Evolutionary conservation across 2,113 vertebrate species (phyloP).

Genomic region (Microtus montanus): DNA sequence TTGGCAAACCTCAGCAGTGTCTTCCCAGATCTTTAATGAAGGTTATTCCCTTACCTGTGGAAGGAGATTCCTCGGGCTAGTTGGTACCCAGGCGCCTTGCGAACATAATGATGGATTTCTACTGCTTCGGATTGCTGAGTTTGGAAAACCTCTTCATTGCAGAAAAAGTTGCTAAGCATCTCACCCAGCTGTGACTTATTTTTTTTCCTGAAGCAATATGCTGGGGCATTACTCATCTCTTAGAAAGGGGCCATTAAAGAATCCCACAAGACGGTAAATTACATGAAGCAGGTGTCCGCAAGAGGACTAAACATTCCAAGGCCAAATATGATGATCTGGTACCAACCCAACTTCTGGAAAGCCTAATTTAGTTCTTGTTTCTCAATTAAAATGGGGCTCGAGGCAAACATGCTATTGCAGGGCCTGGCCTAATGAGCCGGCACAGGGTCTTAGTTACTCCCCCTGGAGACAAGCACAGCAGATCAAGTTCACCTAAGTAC

Average conservation of each 20-base stretch:
- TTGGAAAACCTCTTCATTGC: constrained; percentile 52
- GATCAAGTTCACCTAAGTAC: neutral
- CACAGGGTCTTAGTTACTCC: neutral
- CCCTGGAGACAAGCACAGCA: neutral
- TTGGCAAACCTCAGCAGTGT: neutral
- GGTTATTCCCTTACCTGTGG: neutral
- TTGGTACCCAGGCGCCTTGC: neutral
- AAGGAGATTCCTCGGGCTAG: neutral
- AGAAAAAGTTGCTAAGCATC: constrained; percentile 50
- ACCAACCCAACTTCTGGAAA: constrained; percentile 68
- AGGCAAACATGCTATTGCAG: neutral
- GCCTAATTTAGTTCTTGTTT: constrained; percentile 70
- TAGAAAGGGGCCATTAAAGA: constrained; percentile 77
- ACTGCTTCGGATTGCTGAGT: constrained; percentile 21
- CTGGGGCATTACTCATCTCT: constrained; percentile 74
- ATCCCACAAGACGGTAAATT: constrained; percentile 77
- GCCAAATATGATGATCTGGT: constrained; percentile 65
- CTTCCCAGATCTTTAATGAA: neutral
- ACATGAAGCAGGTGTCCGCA: constrained; percentile 69
- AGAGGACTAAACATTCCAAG: constrained; percentile 69
- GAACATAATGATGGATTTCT: constrained; percentile 64
- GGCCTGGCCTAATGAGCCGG: neutral
- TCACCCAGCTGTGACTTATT: constrained; percentile 53
- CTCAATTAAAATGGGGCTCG: constrained; percentile 68
- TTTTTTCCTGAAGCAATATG: constrained; percentile 7